Base-by-base conservation (phyloP, 2,888 invertebrate species). In the Cryptocheilus praepositus region DNA sequence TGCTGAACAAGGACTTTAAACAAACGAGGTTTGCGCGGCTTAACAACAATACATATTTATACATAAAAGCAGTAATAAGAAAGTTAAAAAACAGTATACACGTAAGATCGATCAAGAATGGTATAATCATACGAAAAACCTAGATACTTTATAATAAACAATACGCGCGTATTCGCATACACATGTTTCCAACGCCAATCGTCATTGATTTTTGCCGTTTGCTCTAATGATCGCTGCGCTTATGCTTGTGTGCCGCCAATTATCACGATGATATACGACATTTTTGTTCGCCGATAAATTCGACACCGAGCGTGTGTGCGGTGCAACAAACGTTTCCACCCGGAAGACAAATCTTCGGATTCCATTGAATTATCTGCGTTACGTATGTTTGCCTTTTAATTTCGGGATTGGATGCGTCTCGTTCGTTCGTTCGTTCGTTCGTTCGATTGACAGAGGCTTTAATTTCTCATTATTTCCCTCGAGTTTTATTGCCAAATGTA, bases 31-130 rank as follows among this genome's bases (percentile, higher is more conserved):
- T 86, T 84, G 85, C 84, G 83, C 82, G 83, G 85, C 83, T 87
- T 85, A 86, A 86, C 81, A 78, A 77, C 73, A 84, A 87, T 86
- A 88, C 88, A 88, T 88, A 88, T 88, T 88, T 88, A 88, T 88
- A 88, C 85, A 86, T 88, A 85, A 84, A 71, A 82, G 87, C 87
- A 86, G 86, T 83, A 86, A 87, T 86, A 87, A 86, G 85, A 89
- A 88, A 85, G 87, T 88, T 80, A 88, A 77, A 49, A 56, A 68
- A 70, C 77, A 86, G 81, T 87, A 85, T 88, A 87, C 85, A 87
- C 82, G 81, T 88, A 88, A 87, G 84, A 83, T 85, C 84, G 84
- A 87, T 87, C 85, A 85, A 84, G 85, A 86, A 86, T 83, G 87
- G 80, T 88, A 86, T 88, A 89, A 88, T 86, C 86, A 85, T 88